A percentile compares a stretch with the other conserved stretches of the same genome.
These are phyloP conservation scores for Idaea straminata DNA, from an alignment of 2,888 invertebrate genomes.

Conservation along the genomic window DNA sequence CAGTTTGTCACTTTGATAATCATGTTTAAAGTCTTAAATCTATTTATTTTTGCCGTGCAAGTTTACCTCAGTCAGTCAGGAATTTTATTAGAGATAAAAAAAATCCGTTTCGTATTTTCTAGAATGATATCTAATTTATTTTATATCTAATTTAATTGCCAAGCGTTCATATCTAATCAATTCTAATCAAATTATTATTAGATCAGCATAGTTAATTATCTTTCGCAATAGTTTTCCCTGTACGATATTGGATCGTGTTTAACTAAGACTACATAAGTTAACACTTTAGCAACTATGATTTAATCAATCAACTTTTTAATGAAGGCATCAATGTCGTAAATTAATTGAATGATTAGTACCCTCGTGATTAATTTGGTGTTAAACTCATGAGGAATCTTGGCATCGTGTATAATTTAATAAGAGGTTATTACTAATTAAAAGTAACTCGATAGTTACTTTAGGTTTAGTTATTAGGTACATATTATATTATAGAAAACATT, in stretches of 20 bases:
- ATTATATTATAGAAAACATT: too few species aligned
- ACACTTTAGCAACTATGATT: not conserved
- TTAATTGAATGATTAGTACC: not conserved
- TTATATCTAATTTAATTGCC: not conserved
- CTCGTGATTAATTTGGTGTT: not conserved
- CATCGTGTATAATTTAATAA: not conserved
- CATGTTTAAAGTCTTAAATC: too few species aligned
- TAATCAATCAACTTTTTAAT: not conserved
- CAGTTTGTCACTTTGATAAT: too few species aligned
- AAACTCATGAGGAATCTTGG: not conserved
- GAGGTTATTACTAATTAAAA: not conserved
- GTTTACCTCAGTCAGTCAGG: too few species aligned
- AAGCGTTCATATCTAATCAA: not conserved
- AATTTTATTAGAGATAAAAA: not conserved
- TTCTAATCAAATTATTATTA: not conserved
- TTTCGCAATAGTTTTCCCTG: not conserved
- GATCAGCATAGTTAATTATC: not conserved
- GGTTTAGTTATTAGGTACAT: too few species aligned
- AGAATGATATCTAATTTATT: not conserved
- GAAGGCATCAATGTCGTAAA: not conserved
- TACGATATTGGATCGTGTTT: not conserved
- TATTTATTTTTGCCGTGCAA: too few species aligned
- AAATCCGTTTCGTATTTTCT: not conserved
- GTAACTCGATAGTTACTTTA: too few species aligned
- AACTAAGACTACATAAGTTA: not conserved